These are phyloP conservation scores for Podarcis siculus DNA, from an alignment of 2,797 vertebrate genomes.

Conservation along the genomic window DNA sequence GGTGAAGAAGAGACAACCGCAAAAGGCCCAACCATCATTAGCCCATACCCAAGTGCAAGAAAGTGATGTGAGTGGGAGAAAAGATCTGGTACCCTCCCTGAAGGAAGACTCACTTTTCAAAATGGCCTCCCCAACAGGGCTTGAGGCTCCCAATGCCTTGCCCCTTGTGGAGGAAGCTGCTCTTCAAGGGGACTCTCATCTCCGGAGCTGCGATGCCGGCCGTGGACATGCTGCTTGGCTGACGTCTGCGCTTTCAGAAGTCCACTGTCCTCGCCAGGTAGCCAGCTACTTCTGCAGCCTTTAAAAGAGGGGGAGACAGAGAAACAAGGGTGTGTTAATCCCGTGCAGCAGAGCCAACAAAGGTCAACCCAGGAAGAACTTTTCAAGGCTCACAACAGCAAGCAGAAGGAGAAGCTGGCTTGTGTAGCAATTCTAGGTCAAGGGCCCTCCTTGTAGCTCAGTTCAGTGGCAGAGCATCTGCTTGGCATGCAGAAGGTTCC, in stretches of 20 bases:
- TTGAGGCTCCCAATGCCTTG: slow-evolving; percentile 88
- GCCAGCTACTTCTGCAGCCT: slow-evolving; percentile 80
- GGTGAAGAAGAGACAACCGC: too few relatives aligned
- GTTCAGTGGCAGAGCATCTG: too few relatives aligned
- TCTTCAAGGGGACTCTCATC: slow-evolving; percentile 88
- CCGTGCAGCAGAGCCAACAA: slow-evolving; percentile 26
- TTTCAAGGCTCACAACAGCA: slow-evolving; percentile 2
- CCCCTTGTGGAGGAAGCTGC: slow-evolving; percentile 86
- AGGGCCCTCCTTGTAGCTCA: too few relatives aligned
- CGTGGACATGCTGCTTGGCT: slow-evolving; percentile 87
- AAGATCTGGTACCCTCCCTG: too few relatives aligned
- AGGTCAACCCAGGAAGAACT: neutral
- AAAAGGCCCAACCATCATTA: accelerated
- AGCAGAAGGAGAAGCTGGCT: too few relatives aligned
- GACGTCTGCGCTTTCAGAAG: slow-evolving; percentile 74
- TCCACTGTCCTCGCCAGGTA: slow-evolving; percentile 73
- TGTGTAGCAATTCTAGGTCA: too few relatives aligned
- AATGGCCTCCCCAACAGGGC: slow-evolving; percentile 83
- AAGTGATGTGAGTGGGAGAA: too few relatives aligned
- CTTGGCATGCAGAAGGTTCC: too few relatives aligned
- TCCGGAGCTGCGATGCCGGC: slow-evolving; percentile 93
- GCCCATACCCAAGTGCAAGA: too few relatives aligned
- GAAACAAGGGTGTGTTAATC: neutral
- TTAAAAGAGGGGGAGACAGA: slow-evolving; percentile 7
- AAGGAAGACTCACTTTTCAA: slow-evolving; percentile 84